These are phyloP conservation scores for Parambassis ranga DNA, from an alignment of 2,797 vertebrate species.

Conservation along the genomic window DNA sequence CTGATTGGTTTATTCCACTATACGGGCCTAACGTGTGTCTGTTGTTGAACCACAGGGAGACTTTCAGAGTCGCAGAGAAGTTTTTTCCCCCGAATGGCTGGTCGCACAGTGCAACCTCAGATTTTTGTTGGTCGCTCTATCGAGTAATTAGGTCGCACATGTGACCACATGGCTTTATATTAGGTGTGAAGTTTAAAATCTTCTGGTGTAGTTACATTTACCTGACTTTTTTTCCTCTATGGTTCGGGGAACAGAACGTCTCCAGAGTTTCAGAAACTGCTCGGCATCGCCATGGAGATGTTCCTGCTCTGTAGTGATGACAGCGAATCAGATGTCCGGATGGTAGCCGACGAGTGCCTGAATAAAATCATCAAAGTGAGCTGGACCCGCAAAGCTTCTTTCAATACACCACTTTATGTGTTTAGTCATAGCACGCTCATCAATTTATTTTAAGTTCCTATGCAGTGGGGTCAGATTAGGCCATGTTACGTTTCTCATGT, in stretches of 20 bases:
- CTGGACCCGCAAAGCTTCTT: background rate
- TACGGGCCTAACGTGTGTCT: too few relatives aligned
- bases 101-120: too few relatives aligned
- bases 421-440: too few relatives aligned
- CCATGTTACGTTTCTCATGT: background rate
- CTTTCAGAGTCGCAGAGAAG: too few relatives aligned
- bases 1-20: too few relatives aligned
- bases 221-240: conserved; percentile 19
- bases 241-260: conserved; percentile 86
- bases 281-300: conserved; percentile 99
- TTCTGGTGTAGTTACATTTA: conserved; percentile 25
- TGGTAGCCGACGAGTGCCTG: conserved; percentile 99
- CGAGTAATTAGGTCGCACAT: too few relatives aligned
- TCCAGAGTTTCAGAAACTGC: conserved; percentile 96
- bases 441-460: background rate
- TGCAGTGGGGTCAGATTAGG: too few relatives aligned
- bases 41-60: too few relatives aligned
- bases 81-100: too few relatives aligned
- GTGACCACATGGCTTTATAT: too few relatives aligned
- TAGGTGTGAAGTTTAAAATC: background rate
- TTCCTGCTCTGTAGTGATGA: conserved; percentile 97
- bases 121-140: too few relatives aligned
- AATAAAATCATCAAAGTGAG: conserved; percentile 99
- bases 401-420: background rate
- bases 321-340: conserved; percentile 93